These are phyloP conservation scores for Phyllotreta striolata DNA, from an alignment of 2,888 invertebrate species.

Conservation along the genomic window DNA sequence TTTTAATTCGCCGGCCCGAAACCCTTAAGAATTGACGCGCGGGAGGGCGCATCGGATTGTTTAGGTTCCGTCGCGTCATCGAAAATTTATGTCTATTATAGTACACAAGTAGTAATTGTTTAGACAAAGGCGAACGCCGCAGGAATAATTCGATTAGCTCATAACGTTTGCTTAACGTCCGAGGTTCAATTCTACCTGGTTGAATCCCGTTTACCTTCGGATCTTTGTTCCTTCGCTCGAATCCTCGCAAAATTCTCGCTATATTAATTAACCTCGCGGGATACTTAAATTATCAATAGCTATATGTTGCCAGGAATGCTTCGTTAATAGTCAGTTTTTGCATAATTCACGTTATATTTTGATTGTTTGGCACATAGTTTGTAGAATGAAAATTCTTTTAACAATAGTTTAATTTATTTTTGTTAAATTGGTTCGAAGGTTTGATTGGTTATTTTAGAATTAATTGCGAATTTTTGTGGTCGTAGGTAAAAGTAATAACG, in stretches of 20 bases:
- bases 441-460: no score
- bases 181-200: slow-evolving; percentile 50
- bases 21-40: neutral
- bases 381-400: no score
- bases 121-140: slow-evolving; percentile 47
- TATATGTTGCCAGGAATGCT: no score
- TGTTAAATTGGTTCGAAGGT: no score
- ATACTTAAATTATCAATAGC: no score
- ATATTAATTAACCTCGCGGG: neutral
- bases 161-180: slow-evolving; percentile 53
- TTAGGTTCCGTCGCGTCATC: neutral
- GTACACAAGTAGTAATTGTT: slow-evolving; percentile 13
- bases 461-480: no score
- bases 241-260: neutral
- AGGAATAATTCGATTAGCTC: slow-evolving; percentile 53
- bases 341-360: neutral
- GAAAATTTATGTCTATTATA: slow-evolving; percentile 2
- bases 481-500: no score
- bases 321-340: no score
- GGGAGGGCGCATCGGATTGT: neutral
- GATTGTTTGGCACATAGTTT: no score
- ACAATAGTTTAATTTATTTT: no score
- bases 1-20: slow-evolving; percentile 48
- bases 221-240: slow-evolving; percentile 52
- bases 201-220: slow-evolving; percentile 55